These are phyloP conservation scores for Procavia capensis DNA, from an alignment of 2,113 vertebrate genomes.

Conservation along the genomic window DNA sequence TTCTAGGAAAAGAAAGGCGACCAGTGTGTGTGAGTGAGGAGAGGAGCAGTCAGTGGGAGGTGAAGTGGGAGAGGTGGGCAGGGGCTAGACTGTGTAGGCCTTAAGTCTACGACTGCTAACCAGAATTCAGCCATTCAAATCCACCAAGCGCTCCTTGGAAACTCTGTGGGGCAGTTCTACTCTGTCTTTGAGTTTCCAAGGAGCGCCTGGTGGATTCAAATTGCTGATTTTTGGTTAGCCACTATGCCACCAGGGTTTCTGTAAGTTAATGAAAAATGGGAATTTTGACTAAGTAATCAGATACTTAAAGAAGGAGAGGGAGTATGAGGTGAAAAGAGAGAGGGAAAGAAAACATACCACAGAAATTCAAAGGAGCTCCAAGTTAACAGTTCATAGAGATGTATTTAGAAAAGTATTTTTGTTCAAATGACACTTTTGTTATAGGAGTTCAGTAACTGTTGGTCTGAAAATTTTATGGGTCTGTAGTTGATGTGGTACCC, in stretches of 20 bases:
- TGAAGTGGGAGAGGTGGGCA: not conserved
- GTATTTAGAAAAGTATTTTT: not conserved
- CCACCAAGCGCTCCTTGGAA: no score
- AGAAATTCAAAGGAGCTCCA: not conserved
- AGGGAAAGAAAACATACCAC: not conserved
- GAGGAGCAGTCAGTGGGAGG: not conserved
- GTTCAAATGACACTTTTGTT: conserved; percentile 9
- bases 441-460: not conserved
- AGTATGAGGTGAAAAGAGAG: not conserved
- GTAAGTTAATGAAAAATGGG: not conserved
- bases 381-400: not conserved
- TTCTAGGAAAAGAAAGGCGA: not conserved
- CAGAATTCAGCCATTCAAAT: not conserved
- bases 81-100: not conserved
- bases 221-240: no score
- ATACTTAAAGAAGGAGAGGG: not conserved
- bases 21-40: not conserved
- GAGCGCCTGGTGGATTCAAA: no score
- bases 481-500: not conserved
- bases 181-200: not conserved
- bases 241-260: not conserved
- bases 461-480: not conserved
- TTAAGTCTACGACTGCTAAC: not conserved
- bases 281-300: not conserved
- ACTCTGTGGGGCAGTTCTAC: not conserved